A percentile compares a stretch with the other conserved stretches of the same genome.
Evolutionary conservation across 2,888 invertebrate genomes (phyloP).

Genomic region (Rotaria socialis): DNA sequence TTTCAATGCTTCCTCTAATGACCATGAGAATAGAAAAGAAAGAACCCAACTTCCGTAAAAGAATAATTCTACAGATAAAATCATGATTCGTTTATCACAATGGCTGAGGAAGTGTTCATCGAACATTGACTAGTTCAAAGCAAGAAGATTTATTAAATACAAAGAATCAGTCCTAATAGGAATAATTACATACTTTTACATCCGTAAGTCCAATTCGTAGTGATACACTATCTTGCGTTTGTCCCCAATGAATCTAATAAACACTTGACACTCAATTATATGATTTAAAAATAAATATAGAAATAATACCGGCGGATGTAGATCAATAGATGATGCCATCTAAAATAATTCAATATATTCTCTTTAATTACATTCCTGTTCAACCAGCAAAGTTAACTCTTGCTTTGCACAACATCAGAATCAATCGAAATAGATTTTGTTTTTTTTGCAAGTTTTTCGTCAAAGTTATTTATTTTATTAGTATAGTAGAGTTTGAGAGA

Average conservation of each 20-base stretch:
- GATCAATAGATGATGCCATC: slow-evolving; percentile 21
- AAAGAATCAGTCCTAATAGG: no score
- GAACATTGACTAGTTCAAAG: no score
- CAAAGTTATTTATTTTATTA: slow-evolving; percentile 10
- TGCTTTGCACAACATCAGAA: not conserved
- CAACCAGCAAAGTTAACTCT: not conserved
- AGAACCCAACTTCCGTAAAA: no score
- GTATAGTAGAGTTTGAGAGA: slow-evolving; percentile 18
- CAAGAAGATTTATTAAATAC: no score
- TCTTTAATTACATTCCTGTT: not conserved
- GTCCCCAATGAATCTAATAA: slow-evolving; percentile 32
- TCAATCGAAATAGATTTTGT: not conserved
- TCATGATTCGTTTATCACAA: no score
- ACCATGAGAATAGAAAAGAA: no score
- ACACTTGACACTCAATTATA: not conserved
- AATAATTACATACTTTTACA: not conserved
- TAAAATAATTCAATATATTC: not conserved
- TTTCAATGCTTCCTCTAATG: no score
- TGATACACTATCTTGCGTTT: not conserved
- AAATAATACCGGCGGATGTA: slow-evolving; percentile 7
- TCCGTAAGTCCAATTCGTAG: slow-evolving; percentile 32
- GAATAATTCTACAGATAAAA: no score
- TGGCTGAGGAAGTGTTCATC: no score
- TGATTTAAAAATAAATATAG: not conserved
- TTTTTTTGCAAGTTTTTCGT: not conserved